These are phyloP conservation scores for Lagopus muta DNA, from an alignment of 2,113 vertebrate genomes.

Conservation along the genomic window DNA sequence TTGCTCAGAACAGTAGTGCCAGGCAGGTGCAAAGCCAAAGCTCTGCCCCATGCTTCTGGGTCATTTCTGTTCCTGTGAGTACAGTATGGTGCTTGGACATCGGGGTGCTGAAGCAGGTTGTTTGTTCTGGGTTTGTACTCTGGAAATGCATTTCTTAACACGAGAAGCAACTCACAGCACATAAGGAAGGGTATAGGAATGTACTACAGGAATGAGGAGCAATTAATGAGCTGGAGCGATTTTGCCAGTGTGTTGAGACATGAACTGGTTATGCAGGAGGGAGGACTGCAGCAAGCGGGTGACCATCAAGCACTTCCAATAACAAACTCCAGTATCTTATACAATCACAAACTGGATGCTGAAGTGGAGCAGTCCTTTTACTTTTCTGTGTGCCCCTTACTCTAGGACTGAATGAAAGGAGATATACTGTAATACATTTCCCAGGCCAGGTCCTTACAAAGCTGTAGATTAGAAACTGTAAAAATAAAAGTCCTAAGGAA, in stretches of 20 bases:
- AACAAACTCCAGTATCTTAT: neutral
- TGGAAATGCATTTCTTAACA: neutral
- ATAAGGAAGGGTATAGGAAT: neutral
- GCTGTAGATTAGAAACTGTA: conserved; percentile 39
- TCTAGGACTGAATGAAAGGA: neutral
- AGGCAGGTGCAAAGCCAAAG: neutral
- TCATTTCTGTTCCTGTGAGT: neutral
- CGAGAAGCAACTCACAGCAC: neutral
- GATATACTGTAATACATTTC: neutral
- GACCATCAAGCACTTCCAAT: neutral
- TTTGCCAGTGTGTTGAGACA: neutral
- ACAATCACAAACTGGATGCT: neutral
- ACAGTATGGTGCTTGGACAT: too few relatives aligned
- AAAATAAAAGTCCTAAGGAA: conserved; percentile 52
- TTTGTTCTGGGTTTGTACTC: neutral
- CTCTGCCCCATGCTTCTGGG: neutral
- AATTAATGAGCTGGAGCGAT: neutral
- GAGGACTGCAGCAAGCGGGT: neutral
- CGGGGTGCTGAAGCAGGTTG: neutral
- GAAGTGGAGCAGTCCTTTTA: neutral
- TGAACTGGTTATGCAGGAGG: neutral
- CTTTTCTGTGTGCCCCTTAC: neutral
- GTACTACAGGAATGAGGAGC: neutral
- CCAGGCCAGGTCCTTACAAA: conserved; percentile 46
- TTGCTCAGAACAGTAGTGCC: neutral